Base-by-base conservation (phyloP, 2,113 vertebrate genomes). In the Lucifuga dentata region DNA sequence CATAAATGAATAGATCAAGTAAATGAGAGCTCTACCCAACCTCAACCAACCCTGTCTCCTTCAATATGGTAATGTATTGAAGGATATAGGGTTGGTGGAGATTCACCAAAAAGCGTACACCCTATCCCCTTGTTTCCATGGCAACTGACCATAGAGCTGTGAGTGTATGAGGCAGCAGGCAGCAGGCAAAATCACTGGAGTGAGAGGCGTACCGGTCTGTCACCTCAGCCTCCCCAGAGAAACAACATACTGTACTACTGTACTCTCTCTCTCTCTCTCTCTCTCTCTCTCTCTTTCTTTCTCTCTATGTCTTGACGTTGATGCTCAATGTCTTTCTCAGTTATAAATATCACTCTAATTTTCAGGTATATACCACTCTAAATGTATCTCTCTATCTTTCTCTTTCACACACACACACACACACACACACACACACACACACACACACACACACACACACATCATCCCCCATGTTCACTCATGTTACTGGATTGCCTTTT, bases 121-220 rank as follows among this genome's bases (percentile, higher is more conserved):
- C 84, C 78, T 84, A 87, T 90, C 78, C 59, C 76, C 80, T 76
- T 89, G 93, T 94, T 93, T 89, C 93, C 90, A 93, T 93, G 88
- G 89, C 74, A 92, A 93, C 93, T 85, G 85, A 80, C 77, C 71
- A 82, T 90, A 84, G 84, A 69, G 78, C 87, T 80, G 79, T 79
- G 80, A 66, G 71, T 84, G 85, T 87, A 82, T 67, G 69, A 86
- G 65, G 82, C 79, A 81, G 85, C 69, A 80, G 83, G 78, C 75
- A 21, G 77, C 75, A 77, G 64, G 81, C 74, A 9, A 85, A 86
- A 75, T 87, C 84, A 81, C 59, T 75, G 76, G 81, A 85, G 87
- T 82, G 84, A 83, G 83, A 84, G 83, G 81, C 83, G 64, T 81
- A 87, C 29, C 40, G 55, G 83, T 88, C 85, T 89, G 82, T 89